Percentiles rank a stretch among this genome's conserved stretches.
Conservation (phyloP, 2,888 invertebrate species). For the Trissolcus japonicus region DNA sequence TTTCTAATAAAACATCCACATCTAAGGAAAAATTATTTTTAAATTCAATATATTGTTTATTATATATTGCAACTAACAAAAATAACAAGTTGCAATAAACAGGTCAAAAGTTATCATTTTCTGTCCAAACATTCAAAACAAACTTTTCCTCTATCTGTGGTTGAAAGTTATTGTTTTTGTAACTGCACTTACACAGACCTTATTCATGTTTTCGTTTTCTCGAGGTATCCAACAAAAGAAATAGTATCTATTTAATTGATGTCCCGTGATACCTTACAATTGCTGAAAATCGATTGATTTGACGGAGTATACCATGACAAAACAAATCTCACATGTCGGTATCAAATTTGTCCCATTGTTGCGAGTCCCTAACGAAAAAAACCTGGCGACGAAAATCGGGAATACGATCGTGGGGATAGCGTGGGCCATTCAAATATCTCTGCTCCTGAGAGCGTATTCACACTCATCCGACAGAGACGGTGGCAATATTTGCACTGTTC, state of each 20-base stretch:
- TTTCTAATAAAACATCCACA: too few relatives aligned
- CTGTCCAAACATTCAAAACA: too few relatives aligned
- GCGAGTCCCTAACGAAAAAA: constrained; percentile 4
- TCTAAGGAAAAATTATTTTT: too few relatives aligned
- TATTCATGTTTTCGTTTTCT: constrained; percentile 7
- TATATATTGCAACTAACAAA: too few relatives aligned
- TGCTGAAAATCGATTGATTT: constrained; percentile 8
- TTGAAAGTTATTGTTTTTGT: constrained; percentile 7
- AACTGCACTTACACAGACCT: background rate
- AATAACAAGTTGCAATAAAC: too few relatives aligned
- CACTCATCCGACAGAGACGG: constrained; percentile 66
- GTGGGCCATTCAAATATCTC: constrained; percentile 29
- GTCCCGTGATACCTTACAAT: constrained; percentile 4
- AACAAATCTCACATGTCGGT: constrained; percentile 21
- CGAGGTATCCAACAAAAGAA: background rate
- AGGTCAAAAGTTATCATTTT: too few relatives aligned
- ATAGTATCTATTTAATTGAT: constrained; percentile 14
- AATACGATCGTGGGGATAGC: constrained; percentile 18
- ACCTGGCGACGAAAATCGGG: constrained; percentile 5
- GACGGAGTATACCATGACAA: background rate
- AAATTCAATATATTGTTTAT: too few relatives aligned
- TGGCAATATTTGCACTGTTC: constrained; percentile 73
- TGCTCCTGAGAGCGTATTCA: constrained; percentile 38
- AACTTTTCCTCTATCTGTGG: too few relatives aligned
- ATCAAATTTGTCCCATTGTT: constrained; percentile 30